Conservation (phyloP, 1,140 invertebrate species). For the Orius insidiosus region DNA sequence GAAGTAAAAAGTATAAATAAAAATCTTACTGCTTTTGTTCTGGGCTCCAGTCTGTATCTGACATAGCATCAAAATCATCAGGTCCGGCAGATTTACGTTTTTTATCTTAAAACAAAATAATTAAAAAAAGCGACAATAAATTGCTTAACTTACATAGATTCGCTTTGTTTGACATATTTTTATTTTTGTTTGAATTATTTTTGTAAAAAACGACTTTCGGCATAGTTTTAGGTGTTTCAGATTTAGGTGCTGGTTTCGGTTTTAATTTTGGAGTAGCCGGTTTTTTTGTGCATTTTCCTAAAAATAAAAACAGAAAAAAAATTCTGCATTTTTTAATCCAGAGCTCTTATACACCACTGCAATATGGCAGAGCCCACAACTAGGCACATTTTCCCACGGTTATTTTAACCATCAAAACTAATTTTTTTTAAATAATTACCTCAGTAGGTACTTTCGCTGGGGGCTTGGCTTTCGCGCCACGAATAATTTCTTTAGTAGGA, state of each 20-base stretch:
- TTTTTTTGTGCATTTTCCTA: slow-evolving; percentile 6
- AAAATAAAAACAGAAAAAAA: too few species aligned
- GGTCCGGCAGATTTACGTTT: slow-evolving; percentile 12
- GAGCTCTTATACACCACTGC: too few species aligned
- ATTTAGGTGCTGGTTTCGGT: not conserved
- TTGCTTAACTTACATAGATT: slow-evolving; percentile 3
- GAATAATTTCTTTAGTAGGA: slow-evolving; percentile 48
- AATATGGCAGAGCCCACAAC: too few species aligned
- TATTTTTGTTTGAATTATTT: slow-evolving; percentile 4
- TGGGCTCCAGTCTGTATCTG: slow-evolving; percentile 7
- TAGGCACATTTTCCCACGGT: too few species aligned
- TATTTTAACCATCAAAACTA: too few species aligned
- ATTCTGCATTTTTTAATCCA: too few species aligned
- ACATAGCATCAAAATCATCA: slow-evolving; percentile 8
- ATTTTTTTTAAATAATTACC: too few species aligned
- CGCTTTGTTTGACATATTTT: not conserved
- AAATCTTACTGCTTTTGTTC: slow-evolving; percentile 11
- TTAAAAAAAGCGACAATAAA: not conserved
- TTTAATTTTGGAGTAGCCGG: slow-evolving; percentile 15
- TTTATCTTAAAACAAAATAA: slow-evolving; percentile 4
- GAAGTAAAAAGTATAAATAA: not conserved
- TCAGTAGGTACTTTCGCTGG: not conserved
- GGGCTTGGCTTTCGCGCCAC: slow-evolving; percentile 32
- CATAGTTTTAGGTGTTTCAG: slow-evolving; percentile 17
- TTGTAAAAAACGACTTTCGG: slow-evolving; percentile 15